phyloP scores from a whole-genome alignment of 2,888 invertebrate species.

The Gandaritis pyraliata region DNA sequence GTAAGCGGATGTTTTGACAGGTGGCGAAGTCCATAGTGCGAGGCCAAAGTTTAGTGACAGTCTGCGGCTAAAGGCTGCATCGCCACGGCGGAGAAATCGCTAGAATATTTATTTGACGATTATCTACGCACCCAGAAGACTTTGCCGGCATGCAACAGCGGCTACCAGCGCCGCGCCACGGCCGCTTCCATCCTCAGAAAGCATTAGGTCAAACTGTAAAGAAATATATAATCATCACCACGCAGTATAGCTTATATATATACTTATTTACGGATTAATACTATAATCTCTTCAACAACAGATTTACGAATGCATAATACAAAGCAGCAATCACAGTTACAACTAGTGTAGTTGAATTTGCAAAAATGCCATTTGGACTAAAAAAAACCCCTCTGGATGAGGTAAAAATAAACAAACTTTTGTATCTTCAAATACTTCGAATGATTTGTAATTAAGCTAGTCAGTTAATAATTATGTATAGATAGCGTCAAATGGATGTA shows the following conservation, averaged over 20 bases:
- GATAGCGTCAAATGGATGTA: too few species aligned
- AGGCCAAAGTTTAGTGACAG: constrained; percentile 34
- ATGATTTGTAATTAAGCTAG: too few species aligned
- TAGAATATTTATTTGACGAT: constrained; percentile 14
- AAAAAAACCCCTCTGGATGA: not conserved
- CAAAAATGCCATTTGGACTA: not conserved
- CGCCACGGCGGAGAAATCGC: constrained; percentile 50
- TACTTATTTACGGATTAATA: not conserved
- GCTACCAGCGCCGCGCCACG: constrained; percentile 97
- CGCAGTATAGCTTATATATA: not conserved
- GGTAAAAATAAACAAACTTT: not conserved
- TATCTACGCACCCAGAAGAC: constrained; percentile 52
- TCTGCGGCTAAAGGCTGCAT: constrained; percentile 43
- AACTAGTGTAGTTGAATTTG: not conserved
- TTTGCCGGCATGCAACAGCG: constrained; percentile 92
- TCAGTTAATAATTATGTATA: too few species aligned
- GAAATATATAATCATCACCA: not conserved
- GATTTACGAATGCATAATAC: too few species aligned
- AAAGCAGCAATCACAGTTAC: too few species aligned
- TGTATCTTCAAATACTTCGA: too few species aligned
- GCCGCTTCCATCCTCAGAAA: constrained; percentile 98
- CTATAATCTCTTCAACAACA: too few species aligned
- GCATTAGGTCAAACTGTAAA: constrained; percentile 94
- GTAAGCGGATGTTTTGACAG: constrained; percentile 28
- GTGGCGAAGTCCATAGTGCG: constrained; percentile 22